phyloP scores from a whole-genome alignment of 2,113 vertebrate genomes.

The human (Homo sapiens) region GRCh38 chr15:63553001-63553500 shows the following conservation, averaged over 20 bases:
- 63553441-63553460: neutral
- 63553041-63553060: neutral
- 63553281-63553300: constrained; percentile 27
- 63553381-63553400: constrained; percentile 36
- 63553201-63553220: constrained; percentile 44
- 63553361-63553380: neutral
- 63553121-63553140: neutral
- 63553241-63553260: neutral
- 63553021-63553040: constrained; percentile 14
- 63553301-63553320: neutral
- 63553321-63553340: constrained; percentile 16
- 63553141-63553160: constrained; percentile 13
- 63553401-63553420: constrained; percentile 15
- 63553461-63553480: constrained; percentile 50
- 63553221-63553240: constrained; percentile 27
- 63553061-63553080: neutral
- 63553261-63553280: neutral
- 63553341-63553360: constrained; percentile 17
- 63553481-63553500: constrained; percentile 61
- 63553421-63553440: constrained; percentile 36
- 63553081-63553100: constrained; percentile 40
- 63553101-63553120: neutral
- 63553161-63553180: constrained; percentile 16
- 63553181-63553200: neutral
- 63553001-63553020: constrained; percentile 43